Conservation (phyloP, 2,888 invertebrate genomes). For the Mimumesa dahlbomi region DNA sequence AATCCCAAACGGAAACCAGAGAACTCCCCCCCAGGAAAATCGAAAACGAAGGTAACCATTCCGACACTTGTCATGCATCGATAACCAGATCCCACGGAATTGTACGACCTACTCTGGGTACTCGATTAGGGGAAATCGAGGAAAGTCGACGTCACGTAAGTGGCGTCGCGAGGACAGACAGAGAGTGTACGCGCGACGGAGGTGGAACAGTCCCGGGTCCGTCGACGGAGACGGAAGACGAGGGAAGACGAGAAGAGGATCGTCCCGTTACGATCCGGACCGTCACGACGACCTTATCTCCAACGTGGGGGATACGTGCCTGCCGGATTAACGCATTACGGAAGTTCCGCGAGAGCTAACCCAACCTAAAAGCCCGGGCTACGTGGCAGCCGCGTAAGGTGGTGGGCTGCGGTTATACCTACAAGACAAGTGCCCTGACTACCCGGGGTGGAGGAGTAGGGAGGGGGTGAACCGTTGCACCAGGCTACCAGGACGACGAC, state of each 20-base stretch:
- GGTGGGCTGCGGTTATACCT: slow-evolving; percentile 24
- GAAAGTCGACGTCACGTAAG: slow-evolving; percentile 59
- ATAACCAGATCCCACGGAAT: too few relatives aligned
- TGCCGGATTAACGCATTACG: slow-evolving; percentile 78
- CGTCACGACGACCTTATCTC: slow-evolving; percentile 67
- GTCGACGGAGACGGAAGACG: slow-evolving; percentile 2
- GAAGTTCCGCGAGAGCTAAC: slow-evolving; percentile 70
- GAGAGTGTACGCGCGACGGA: slow-evolving; percentile 18
- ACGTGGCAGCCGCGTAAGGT: background rate
- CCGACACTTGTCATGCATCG: slow-evolving; percentile 20
- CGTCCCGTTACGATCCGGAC: slow-evolving; percentile 50
- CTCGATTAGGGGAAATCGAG: slow-evolving; percentile 59
- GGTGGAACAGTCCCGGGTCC: too few relatives aligned
- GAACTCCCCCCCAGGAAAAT: too few relatives aligned
- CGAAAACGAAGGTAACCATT: slow-evolving; percentile 21
- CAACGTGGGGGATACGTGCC: slow-evolving; percentile 71
- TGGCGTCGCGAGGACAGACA: slow-evolving; percentile 18
- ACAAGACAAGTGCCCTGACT: slow-evolving; percentile 5
- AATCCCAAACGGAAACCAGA: too few relatives aligned
- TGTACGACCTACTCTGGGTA: background rate
- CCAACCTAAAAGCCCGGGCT: slow-evolving; percentile 67
- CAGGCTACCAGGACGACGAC: background rate
- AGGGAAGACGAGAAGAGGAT: slow-evolving; percentile 37
- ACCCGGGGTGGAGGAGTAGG: too few relatives aligned
- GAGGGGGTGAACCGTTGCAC: slow-evolving; percentile 7